Conservation (phyloP, 2,113 vertebrate genomes). For the Copsychus sechellarum region DNA sequence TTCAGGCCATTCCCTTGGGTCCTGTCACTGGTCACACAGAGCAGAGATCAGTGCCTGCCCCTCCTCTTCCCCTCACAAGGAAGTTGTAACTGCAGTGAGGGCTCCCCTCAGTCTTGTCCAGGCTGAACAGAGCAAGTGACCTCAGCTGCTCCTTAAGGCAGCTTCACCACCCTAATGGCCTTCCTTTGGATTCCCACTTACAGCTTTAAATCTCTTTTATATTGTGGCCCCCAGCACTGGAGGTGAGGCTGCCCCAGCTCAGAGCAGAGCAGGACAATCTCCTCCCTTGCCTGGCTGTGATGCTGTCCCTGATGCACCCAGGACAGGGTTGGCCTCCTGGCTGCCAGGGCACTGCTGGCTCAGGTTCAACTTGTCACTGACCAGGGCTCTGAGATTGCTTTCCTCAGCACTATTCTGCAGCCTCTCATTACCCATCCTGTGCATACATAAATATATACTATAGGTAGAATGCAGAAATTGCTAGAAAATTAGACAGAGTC, state of each 20-base stretch:
- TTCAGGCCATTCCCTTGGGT: fast-evolving
- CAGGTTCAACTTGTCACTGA: fast-evolving
- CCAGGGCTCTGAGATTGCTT: fast-evolving
- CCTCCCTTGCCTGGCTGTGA: fast-evolving
- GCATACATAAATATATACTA: background rate
- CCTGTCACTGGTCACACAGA: background rate
- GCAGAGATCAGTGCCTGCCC: background rate
- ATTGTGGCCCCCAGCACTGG: too few relatives aligned
- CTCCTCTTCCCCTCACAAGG: fast-evolving
- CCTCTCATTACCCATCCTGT: background rate
- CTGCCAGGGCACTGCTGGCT: background rate
- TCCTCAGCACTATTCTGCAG: fast-evolving
- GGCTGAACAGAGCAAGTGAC: too few relatives aligned
- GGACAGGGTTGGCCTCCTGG: fast-evolving
- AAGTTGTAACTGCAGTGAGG: fast-evolving
- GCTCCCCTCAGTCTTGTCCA: background rate
- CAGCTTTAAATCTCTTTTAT: too few relatives aligned
- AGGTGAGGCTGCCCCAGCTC: too few relatives aligned
- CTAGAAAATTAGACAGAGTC: background rate
- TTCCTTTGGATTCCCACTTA: too few relatives aligned
- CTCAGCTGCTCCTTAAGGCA: too few relatives aligned
- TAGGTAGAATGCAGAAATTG: background rate
- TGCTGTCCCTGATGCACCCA: background rate
- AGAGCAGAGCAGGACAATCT: too few relatives aligned
- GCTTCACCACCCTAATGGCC: too few relatives aligned